Conservation (phyloP, 2,797 vertebrate genomes). For the Halcyon chelicuti region DNA sequence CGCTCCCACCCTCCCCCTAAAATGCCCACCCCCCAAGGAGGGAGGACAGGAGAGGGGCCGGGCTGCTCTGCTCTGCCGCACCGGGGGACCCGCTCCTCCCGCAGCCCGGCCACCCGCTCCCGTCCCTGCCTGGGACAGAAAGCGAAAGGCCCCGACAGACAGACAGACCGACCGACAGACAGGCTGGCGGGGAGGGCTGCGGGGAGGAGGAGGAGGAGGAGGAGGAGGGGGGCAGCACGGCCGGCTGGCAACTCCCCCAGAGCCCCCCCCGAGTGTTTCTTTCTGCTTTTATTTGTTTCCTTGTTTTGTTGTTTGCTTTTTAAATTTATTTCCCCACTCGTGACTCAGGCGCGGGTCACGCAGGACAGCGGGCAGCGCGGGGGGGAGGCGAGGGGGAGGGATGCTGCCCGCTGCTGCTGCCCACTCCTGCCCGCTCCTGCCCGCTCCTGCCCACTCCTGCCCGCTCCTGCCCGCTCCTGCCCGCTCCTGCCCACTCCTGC, state of each 20-base stretch:
- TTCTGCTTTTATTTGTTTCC: not conserved
- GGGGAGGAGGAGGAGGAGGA: not conserved
- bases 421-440: not conserved
- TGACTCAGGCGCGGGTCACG: not conserved
- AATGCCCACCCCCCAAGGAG: not conserved
- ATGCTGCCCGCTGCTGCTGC: not conserved
- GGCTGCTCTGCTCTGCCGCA: conserved; percentile 29
- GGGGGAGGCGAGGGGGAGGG: not conserved
- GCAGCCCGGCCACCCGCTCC: not conserved
- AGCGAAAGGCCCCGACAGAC: not conserved
- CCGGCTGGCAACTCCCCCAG: not conserved
- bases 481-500: too few species aligned
- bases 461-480: not conserved
- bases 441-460: not conserved
- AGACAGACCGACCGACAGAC: not conserved
- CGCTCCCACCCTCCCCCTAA: not conserved
- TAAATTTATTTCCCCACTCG: not conserved
- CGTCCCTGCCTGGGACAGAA: conserved; percentile 31
- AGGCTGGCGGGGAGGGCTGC: not conserved
- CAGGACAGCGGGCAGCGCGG: not conserved
- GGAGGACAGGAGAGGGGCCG: not conserved
- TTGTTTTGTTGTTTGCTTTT: not conserved
- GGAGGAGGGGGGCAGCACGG: not conserved
- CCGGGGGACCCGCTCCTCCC: not conserved
- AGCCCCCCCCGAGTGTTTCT: not conserved